Conservation (phyloP, 2,888 invertebrate species). For the Mimumesa dahlbomi region DNA sequence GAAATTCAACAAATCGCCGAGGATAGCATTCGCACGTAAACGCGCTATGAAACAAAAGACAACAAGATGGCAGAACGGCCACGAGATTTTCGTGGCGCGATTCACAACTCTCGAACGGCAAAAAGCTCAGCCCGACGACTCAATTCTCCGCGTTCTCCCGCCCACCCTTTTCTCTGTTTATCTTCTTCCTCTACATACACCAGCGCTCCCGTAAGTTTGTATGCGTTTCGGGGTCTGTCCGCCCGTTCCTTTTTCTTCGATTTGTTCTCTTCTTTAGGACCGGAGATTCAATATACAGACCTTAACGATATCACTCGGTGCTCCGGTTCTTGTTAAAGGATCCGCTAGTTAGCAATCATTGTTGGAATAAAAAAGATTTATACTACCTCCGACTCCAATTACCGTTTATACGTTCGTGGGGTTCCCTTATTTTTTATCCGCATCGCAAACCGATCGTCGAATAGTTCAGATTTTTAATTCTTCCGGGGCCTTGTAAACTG, state of each 20-base stretch:
- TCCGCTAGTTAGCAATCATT: too few relatives aligned
- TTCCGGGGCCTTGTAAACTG: too few relatives aligned
- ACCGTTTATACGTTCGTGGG: too few relatives aligned
- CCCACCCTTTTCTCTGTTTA: not conserved
- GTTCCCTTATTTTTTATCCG: too few relatives aligned
- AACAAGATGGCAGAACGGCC: not conserved
- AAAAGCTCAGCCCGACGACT: conserved; percentile 3
- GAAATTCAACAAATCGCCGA: not conserved
- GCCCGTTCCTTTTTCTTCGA: not conserved
- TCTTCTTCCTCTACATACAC: not conserved
- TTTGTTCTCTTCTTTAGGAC: not conserved
- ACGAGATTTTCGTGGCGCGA: conserved; percentile 39
- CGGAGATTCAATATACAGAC: too few relatives aligned
- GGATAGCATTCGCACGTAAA: not conserved
- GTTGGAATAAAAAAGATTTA: too few relatives aligned
- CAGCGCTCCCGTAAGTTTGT: not conserved
- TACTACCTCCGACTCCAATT: too few relatives aligned
- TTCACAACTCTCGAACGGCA: conserved; percentile 43
- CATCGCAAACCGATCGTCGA: too few relatives aligned
- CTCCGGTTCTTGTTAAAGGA: too few relatives aligned
- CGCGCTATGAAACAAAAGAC: not conserved
- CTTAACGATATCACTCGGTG: too few relatives aligned
- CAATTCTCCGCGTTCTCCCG: conserved; percentile 2
- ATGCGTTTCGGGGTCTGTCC: not conserved
- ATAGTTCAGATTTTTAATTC: too few relatives aligned